phyloP scores from a whole-genome alignment of 2,797 vertebrate species.

The Catostomus latipinnis region DNA sequence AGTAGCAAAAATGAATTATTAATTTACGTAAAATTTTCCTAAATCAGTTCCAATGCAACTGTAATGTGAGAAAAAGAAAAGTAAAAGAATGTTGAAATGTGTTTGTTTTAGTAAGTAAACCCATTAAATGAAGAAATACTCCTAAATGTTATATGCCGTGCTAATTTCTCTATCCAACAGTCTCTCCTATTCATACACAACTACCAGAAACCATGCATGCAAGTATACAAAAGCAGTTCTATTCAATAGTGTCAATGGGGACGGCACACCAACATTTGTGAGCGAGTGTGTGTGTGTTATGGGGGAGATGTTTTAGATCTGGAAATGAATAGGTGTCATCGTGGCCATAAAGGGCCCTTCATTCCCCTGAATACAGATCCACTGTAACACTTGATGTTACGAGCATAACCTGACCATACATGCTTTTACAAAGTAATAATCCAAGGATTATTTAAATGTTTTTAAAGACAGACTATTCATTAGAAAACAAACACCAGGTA shows the following conservation, averaged over 20 bases:
- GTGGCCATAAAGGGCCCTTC: conserved; percentile 33
- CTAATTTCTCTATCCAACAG: not conserved
- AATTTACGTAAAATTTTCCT: too few relatives aligned
- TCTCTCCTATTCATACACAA: conserved; percentile 1
- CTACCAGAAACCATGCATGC: not conserved
- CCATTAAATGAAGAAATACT: not conserved
- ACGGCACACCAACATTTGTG: not conserved
- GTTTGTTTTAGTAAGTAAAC: too few relatives aligned
- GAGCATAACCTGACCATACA: conserved; percentile 40
- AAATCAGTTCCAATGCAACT: too few relatives aligned
- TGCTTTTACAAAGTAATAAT: conserved; percentile 29
- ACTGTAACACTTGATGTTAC: conserved; percentile 24
- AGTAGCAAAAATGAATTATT: too few relatives aligned
- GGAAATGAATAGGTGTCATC: conserved; percentile 35
- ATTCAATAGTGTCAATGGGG: not conserved
- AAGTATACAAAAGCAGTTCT: not conserved
- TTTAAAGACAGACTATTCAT: conserved; percentile 43
- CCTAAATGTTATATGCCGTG: not conserved
- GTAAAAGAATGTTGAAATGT: too few relatives aligned
- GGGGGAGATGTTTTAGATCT: conserved; percentile 27
- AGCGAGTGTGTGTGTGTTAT: conserved; percentile 17
- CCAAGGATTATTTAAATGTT: not conserved
- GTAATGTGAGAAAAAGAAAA: too few relatives aligned
- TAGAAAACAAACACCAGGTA: conserved; percentile 35
- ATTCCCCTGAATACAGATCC: conserved; percentile 29